Base-by-base conservation (phyloP, 2,113 vertebrate genomes). In the Burhinus oedicnemus region DNA sequence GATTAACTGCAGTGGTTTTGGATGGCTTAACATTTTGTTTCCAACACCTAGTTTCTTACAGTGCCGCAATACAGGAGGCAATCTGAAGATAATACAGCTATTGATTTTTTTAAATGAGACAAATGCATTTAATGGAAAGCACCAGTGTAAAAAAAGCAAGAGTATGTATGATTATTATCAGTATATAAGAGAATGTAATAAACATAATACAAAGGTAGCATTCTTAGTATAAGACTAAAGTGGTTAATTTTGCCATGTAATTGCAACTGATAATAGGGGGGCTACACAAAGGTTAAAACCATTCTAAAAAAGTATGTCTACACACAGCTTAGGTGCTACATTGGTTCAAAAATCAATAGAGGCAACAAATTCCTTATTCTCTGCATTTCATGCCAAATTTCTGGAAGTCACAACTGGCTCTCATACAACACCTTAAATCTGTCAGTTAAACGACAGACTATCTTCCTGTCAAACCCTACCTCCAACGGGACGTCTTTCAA, bases 21-120 rank as follows among this genome's bases (percentile, higher is more conserved):
- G 36, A 44, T 79, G 65, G 61, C 87, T 96, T 95, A 96, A 85
- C 38, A n/a, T 95, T 91, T 91, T 85, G 68, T 95, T 96, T 93
- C 81, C 40, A 90, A 76, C 52, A 85, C 70, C 57, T 61, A 44
- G 65, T 93, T 96, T 84, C 84, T 69, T 47, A 75, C 57, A 90
- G 64, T 66, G 71, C 72, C 21, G 15, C 58, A 76, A 44, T 78
- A 62, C 18, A 36, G 5, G 30, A 90, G 44, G 81, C 36, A 90
- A 79, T 76, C 75, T 85, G 54, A 54, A 89, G 70, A 61, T 89
- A 89, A 90, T 17, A 36, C 0, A 4, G n/a, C 34, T 64, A 66
- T 77, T 49, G 25, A 64, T 72, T 85, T 81, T 64, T 87, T 51
- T 0, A 27, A 94, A 83, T 64, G 7, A 85, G 54, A 61, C 18